Base-by-base conservation (phyloP, 2,113 vertebrate genomes). In the Leuciscus idus region DNA sequence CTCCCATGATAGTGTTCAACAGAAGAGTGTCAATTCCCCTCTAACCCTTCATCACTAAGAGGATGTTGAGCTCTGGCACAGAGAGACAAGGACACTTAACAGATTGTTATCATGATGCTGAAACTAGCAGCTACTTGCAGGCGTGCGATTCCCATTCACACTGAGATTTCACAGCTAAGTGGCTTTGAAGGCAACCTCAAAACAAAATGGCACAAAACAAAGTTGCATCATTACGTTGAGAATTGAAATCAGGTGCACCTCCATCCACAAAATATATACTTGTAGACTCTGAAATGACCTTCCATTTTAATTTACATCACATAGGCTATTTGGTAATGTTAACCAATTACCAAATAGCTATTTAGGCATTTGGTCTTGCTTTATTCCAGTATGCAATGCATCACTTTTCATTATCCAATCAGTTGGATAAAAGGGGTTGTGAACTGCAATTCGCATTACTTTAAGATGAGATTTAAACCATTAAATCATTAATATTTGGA, bases 61-160 rank as follows among this genome's bases (percentile, higher is more conserved):
- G 23, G 75, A 70, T 72, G 43, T 28, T 30, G 30, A 81, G 66
- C 68, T 21, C 36, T 19, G 77, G 52, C 36, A 81, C 78, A 76
- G 59, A 46, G 19, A 59, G 33, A 39, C 17, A 57, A 36, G 50
- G 39, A 30, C 48, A 81, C 36, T 81, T 81, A 43, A 81, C 79
- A 81, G 39, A 66, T 66, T 66, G 61, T 46, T 66, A 66, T 81
- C 61, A 30, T 66, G 39, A 81, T 81, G 55, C 43, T 46, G n/a
- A 66, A 81, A 66, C 77, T 80, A 80, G 30, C 57, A 80, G 36
- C 33, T 80, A 61, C 77, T 61, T 61, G 57, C 76, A 39, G 74
- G 33, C 46, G 21, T 33, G 23, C 52, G 26, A 77, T 55, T 15
- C 26, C 28, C 28, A 55, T 55, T 55, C 48, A 55, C 50, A n/a